Percentiles rank a stretch among this genome's conserved stretches.
phyloP scores from a whole-genome alignment of 2,797 vertebrate genomes.

The Cirrhinus mrigala region DNA sequence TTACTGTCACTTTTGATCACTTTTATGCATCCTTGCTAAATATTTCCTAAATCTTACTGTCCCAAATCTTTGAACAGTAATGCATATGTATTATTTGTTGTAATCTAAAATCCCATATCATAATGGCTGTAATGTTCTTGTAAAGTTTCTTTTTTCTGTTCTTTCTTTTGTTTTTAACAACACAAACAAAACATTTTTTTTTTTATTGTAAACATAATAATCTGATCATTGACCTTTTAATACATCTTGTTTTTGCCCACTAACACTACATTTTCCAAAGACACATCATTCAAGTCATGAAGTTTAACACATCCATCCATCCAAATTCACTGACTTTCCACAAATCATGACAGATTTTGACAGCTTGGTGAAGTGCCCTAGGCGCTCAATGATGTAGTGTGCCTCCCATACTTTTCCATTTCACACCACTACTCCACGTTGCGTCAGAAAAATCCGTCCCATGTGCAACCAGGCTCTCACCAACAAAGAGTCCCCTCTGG shows the following conservation, averaged over 20 bases:
- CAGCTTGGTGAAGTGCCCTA: constrained; percentile 38
- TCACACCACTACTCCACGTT: constrained; percentile 38
- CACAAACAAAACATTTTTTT: not conserved
- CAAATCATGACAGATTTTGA: constrained; percentile 49
- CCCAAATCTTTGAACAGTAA: not conserved
- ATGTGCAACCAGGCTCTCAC: constrained; percentile 25
- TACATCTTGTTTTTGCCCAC: not conserved
- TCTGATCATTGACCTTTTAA: not conserved
- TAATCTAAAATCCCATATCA: not conserved
- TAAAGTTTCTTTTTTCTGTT: not conserved
- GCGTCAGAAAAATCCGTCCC: constrained; percentile 35
- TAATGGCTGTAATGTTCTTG: not conserved
- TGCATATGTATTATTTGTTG: not conserved
- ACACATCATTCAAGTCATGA: constrained; percentile 35
- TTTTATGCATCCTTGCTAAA: not conserved
- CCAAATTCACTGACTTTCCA: constrained; percentile 29
- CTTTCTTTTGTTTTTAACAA: not conserved
- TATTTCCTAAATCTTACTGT: not conserved
- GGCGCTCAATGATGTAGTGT: constrained; percentile 30
- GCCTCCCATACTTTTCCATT: constrained; percentile 43
- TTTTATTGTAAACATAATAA: not conserved
- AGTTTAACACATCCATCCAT: constrained; percentile 36
- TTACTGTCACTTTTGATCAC: not conserved
- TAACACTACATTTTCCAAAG: constrained; percentile 9
- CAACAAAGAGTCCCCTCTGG: constrained; percentile 40